A percentile compares a stretch with the other conserved stretches of the same genome.
Conservation (phyloP, 1,140 invertebrate genomes). For the Drosophila tani region DNA sequence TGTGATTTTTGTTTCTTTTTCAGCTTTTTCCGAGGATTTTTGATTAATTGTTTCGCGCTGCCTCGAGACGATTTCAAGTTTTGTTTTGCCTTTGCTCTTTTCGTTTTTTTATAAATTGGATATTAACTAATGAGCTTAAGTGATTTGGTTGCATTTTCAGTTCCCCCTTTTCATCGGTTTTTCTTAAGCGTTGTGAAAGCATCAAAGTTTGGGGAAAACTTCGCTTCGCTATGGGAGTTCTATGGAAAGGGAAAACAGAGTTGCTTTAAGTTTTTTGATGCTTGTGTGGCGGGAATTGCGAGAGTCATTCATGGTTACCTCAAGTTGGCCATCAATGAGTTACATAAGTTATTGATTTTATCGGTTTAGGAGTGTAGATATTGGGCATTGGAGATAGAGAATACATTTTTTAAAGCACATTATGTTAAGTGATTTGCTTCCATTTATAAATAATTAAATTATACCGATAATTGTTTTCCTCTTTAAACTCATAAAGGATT, state of each 20-base stretch:
- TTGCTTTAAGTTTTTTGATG: slow-evolving; percentile 15
- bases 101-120: slow-evolving; percentile 75
- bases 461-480: background rate
- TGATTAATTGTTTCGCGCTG: slow-evolving; percentile 66
- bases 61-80: slow-evolving; percentile 32
- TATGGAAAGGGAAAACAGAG: slow-evolving; percentile 47
- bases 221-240: slow-evolving; percentile 58
- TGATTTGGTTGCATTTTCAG: slow-evolving; percentile 54
- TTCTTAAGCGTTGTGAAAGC: slow-evolving; percentile 57
- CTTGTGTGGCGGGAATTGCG: slow-evolving; percentile 46
- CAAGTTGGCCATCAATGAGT: slow-evolving; percentile 9
- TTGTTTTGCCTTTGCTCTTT: slow-evolving; percentile 33
- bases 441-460: background rate
- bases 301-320: slow-evolving; percentile 58
- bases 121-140: slow-evolving; percentile 83
- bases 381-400: background rate
- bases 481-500: background rate
- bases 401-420: background rate
- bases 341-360: slow-evolving; percentile 11
- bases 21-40: slow-evolving; percentile 37
- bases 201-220: slow-evolving; percentile 35
- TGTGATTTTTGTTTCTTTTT: slow-evolving; percentile 1
- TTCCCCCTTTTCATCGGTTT: background rate
- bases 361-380: too few relatives aligned
- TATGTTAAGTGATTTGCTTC: background rate